phyloP scores from a whole-genome alignment of 2,888 invertebrate species.

The Anthophora plumipes region DNA sequence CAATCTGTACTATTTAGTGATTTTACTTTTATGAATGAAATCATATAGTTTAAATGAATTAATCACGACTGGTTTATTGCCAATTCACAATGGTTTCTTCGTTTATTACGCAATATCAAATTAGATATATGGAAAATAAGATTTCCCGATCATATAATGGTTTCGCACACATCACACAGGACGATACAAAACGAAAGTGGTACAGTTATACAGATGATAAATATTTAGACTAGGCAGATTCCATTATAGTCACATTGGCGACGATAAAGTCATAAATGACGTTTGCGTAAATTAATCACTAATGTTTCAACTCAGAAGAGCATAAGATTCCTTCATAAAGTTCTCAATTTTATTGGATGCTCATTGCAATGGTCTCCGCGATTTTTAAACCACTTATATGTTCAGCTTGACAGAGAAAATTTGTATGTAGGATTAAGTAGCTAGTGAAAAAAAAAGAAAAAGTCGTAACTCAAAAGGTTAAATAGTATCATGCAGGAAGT shows the following conservation, averaged over 20 bases:
- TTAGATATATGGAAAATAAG: background rate
- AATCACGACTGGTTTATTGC: background rate
- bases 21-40: background rate
- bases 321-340: too few relatives aligned
- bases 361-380: background rate
- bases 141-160: background rate
- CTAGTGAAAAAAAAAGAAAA: too few relatives aligned
- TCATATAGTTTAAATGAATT: background rate
- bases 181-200: constrained; percentile 13
- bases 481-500: too few relatives aligned
- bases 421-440: too few relatives aligned
- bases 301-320: constrained; percentile 60
- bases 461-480: too few relatives aligned
- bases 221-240: constrained; percentile 77
- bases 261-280: constrained; percentile 71
- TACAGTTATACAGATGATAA: constrained; percentile 66
- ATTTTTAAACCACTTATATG: too few relatives aligned
- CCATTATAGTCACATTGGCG: constrained; percentile 76
- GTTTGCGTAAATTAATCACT: constrained; percentile 64
- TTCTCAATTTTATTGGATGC: too few relatives aligned
- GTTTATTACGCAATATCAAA: background rate
- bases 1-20: too few relatives aligned
- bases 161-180: constrained; percentile 34
- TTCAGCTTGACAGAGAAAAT: too few relatives aligned
- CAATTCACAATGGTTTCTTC: background rate